phyloP scores from a whole-genome alignment of 2,113 vertebrate genomes.

The Silurus asotus region DNA sequence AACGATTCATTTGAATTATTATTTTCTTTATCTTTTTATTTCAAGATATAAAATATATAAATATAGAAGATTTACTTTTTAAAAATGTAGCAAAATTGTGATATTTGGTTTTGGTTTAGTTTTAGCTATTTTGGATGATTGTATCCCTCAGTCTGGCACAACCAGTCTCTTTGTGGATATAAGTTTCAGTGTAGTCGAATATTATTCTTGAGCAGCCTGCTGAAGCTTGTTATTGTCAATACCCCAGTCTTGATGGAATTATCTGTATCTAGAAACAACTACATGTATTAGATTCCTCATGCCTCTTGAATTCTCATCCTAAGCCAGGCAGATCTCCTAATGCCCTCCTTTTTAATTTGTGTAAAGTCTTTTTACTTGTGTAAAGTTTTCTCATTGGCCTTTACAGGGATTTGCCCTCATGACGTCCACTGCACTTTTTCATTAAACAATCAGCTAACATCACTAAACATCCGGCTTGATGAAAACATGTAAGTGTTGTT shows the following conservation, averaged over 20 bases:
- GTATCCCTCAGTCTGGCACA: neutral
- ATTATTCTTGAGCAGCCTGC: neutral
- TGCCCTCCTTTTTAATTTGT: slow-evolving; percentile 9
- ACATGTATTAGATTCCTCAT: neutral
- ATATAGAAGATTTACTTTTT: too few species aligned
- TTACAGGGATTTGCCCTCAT: slow-evolving; percentile 1
- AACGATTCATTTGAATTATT: neutral
- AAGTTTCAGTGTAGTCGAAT: neutral
- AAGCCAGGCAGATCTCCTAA: neutral
- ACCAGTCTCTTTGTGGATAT: neutral
- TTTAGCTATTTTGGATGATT: neutral
- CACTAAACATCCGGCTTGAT: neutral
- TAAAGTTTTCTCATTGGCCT: slow-evolving; percentile 24
- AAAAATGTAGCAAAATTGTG: neutral
- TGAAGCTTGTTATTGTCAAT: neutral
- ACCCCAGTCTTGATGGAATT: neutral
- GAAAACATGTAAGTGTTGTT: neutral
- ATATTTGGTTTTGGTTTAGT: neutral
- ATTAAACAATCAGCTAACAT: neutral
- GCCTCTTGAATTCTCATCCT: slow-evolving; percentile 4
- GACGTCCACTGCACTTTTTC: slow-evolving; percentile 28
- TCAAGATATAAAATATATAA: too few species aligned
- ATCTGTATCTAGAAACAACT: neutral
- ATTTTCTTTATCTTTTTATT: neutral
- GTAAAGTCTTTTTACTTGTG: slow-evolving; percentile 25